Conservation (phyloP, 2,113 vertebrate species). For the Gymnorhina tibicen region DNA sequence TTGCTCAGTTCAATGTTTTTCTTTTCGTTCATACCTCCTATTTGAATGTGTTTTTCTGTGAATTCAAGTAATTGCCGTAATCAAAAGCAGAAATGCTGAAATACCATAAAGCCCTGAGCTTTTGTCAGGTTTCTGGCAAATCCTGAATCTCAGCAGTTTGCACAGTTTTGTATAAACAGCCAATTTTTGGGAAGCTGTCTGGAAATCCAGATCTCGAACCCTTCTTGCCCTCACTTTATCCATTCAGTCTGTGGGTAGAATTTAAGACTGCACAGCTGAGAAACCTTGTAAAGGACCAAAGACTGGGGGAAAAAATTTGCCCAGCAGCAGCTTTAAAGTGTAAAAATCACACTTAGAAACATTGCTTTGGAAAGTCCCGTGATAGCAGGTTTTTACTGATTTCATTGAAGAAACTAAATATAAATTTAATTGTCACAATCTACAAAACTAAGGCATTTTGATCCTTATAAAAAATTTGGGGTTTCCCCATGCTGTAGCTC, state of each 20-base stretch:
- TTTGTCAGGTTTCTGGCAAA: neutral
- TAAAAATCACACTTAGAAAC: neutral
- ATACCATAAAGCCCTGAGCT: neutral
- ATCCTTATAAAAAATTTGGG: neutral
- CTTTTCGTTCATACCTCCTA: neutral
- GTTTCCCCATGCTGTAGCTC: rapidly evolving
- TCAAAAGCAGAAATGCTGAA: neutral
- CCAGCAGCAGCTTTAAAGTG: neutral
- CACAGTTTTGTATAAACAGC: neutral
- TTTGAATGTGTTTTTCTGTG: neutral
- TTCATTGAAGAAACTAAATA: neutral
- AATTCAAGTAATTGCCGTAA: neutral
- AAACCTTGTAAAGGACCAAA: neutral
- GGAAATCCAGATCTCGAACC: neutral
- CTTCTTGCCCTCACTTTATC: neutral
- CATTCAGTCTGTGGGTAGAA: neutral
- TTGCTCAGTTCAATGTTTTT: neutral
- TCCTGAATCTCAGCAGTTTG: neutral
- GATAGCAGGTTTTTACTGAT: neutral
- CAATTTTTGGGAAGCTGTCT: neutral
- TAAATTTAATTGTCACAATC: neutral
- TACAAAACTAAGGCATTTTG: neutral
- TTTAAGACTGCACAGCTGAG: neutral
- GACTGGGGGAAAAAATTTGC: neutral
- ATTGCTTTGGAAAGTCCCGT: neutral